Base-by-base conservation (phyloP, 2,797 vertebrate genomes). In the Schizothorax lantsangensis region DNA sequence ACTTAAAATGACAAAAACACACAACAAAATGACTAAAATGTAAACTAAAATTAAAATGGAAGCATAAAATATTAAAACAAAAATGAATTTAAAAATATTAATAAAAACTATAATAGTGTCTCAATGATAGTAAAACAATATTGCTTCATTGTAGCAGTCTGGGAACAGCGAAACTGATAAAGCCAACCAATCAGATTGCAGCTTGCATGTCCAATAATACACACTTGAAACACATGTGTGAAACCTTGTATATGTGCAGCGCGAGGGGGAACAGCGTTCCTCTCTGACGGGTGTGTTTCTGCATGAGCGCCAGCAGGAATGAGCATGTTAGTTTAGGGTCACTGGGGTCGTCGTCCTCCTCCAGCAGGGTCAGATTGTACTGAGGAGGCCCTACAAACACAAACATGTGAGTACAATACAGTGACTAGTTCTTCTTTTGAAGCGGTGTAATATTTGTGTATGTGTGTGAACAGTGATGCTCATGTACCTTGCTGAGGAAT, bases 261-360 rank as follows among this genome's bases (percentile, higher is more conserved):
- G 74, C 89, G 5, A 94, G 79, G 36, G 85, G 6, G 8, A 95
- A 87, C 81, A 89, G 33, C 0, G 90, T 9, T 5, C 93, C 93
- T 47, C 49, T 89, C 15, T 88, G 92, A 84, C 95, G 88, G 72
- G 93, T 89, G 88, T 95, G 83, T 87, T 96, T 96, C 90, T 96
- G 96, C 95, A 96, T 95, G 88, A 96, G 91, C 49, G 95, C 94
- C 89, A 96, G 82, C 49, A 96, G 74, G 62, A 96, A 96, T 85
- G 92, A 94, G 91, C 96, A 96, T 21, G 38, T 89, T 23, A 87
- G 83, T 8, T 88, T 38, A 0, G 89, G 26, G 71, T 90, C 85
- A 4, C 23, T 36, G 1, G 86, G 64, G 57, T 66, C 14, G 3
- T 88, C 45, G 40, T 94, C 94, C 74, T 73, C 89, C 81, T 94